Conservation (phyloP, 1,140 invertebrate genomes). For the Drosophila baimaii region DNA sequence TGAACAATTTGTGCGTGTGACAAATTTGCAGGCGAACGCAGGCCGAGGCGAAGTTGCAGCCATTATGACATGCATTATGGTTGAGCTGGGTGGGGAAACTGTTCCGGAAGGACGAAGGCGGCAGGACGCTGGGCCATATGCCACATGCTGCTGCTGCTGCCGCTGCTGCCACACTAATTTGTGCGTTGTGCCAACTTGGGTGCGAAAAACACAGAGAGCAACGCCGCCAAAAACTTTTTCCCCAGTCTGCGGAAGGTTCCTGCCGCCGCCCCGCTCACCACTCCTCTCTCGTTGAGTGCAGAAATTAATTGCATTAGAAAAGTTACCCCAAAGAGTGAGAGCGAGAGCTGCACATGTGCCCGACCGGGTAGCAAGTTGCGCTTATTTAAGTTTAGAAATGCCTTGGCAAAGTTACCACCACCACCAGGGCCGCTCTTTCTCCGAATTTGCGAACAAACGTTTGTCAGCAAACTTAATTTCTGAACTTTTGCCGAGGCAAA, state of each 20-base stretch:
- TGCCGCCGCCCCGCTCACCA: conserved; percentile 2
- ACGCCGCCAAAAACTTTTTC: conserved; percentile 66
- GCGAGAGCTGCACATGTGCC: conserved; percentile 67
- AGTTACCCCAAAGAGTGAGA: conserved; percentile 57
- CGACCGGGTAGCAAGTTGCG: conserved; percentile 59
- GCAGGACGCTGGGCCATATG: conserved; percentile 52
- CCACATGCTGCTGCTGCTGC: conserved; percentile 63
- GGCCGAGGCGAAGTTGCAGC: conserved; percentile 45
- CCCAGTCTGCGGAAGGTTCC: conserved; percentile 39
- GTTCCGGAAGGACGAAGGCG: conserved; percentile 26
- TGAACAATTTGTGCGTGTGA: conserved; percentile 73
- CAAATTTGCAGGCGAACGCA: conserved; percentile 59
- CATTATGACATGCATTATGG: conserved; percentile 80
- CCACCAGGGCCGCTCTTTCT: not conserved
- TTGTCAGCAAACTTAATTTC: conserved; percentile 83
- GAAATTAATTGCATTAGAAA: conserved; percentile 83
- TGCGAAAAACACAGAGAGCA: conserved; percentile 73
- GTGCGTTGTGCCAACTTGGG: conserved; percentile 76
- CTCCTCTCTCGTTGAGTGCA: conserved; percentile 67
- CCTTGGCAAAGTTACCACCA: conserved; percentile 60
- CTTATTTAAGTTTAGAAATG: conserved; percentile 82
- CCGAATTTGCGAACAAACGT: conserved; percentile 62
- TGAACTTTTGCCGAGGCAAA: conserved; percentile 77
- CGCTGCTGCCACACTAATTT: conserved; percentile 77
- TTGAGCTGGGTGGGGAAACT: conserved; percentile 4